Evolutionary conservation across 2,113 vertebrate genomes (phyloP).

Genomic region (Melospiza georgiana): DNA sequence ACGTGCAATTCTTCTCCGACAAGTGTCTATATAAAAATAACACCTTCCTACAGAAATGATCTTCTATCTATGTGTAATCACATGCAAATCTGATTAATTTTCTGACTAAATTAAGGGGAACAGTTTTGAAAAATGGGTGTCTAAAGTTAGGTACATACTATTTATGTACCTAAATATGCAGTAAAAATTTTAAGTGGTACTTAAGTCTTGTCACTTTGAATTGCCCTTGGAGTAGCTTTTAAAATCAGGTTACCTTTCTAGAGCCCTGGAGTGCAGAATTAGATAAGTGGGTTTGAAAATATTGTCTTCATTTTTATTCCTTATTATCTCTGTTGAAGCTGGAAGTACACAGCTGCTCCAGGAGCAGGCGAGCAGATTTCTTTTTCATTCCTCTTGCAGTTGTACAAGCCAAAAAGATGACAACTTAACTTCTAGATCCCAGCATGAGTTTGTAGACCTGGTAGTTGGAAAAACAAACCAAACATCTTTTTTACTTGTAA

Average conservation of each 20-base stretch:
- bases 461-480: conserved; percentile 57
- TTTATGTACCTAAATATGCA: conserved; percentile 46
- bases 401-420: conserved; percentile 33
- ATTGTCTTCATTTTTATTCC: conserved; percentile 44
- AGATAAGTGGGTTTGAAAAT: conserved; percentile 44
- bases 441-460: conserved; percentile 54
- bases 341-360: background rate
- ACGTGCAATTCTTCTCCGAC: background rate
- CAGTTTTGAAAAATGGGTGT: conserved; percentile 27
- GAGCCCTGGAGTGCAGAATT: background rate
- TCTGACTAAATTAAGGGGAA: conserved; percentile 48
- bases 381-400: background rate
- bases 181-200: conserved; percentile 1
- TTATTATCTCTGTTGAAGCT: conserved; percentile 34
- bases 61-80: conserved; percentile 52
- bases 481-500: conserved; percentile 50
- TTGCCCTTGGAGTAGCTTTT: conserved; percentile 41
- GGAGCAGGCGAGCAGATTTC: background rate
- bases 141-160: conserved; percentile 43
- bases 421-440: conserved; percentile 46
- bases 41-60: conserved; percentile 54
- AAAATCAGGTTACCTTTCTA: conserved; percentile 45
- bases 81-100: conserved; percentile 66
- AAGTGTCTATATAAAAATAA: conserved; percentile 60
- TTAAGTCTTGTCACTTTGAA: conserved; percentile 22